Evolutionary conservation across 2,888 invertebrate genomes (phyloP).

Genomic region (Crossocerus cetratus): DNA sequence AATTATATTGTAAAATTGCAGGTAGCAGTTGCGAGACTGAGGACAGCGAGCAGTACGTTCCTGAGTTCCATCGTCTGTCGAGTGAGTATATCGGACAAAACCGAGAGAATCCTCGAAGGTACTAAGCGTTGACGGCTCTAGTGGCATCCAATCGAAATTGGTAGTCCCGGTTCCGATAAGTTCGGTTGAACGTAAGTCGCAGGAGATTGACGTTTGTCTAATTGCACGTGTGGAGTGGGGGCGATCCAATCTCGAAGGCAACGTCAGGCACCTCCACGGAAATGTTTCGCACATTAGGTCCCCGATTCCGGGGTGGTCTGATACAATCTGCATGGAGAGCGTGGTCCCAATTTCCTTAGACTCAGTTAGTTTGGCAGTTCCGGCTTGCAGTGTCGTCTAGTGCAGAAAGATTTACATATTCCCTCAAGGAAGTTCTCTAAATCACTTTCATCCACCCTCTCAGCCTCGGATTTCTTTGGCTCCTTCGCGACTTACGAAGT

Average conservation of each 20-base stretch:
- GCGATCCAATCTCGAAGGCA: conserved; percentile 60
- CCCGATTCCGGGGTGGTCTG: conserved; percentile 21
- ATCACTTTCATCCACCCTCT: no score
- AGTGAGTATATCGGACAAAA: conserved; percentile 51
- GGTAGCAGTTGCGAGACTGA: conserved; percentile 79
- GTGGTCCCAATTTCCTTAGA: not conserved
- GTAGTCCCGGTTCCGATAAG: conserved; percentile 15
- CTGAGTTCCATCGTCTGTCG: conserved; percentile 74
- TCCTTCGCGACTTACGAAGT: no score
- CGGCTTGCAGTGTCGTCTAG: no score
- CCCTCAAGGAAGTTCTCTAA: no score
- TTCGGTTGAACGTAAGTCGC: not conserved
- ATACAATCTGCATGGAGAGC: conserved; percentile 2
- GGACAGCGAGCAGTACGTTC: conserved; percentile 79
- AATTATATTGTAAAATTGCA: conserved; percentile 62
- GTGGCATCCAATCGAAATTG: not conserved
- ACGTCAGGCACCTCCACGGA: conserved; percentile 60
- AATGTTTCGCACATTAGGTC: conserved; percentile 53
- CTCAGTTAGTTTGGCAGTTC: not conserved
- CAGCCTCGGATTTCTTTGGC: not conserved
- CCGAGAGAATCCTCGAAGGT: not conserved
- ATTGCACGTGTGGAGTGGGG: conserved; percentile 8
- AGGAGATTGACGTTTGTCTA: conserved; percentile 13
- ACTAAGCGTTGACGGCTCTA: not conserved
- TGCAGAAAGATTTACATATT: no score